Conservation (phyloP, 2,113 vertebrate genomes). For the Pedionomus torquatus region DNA sequence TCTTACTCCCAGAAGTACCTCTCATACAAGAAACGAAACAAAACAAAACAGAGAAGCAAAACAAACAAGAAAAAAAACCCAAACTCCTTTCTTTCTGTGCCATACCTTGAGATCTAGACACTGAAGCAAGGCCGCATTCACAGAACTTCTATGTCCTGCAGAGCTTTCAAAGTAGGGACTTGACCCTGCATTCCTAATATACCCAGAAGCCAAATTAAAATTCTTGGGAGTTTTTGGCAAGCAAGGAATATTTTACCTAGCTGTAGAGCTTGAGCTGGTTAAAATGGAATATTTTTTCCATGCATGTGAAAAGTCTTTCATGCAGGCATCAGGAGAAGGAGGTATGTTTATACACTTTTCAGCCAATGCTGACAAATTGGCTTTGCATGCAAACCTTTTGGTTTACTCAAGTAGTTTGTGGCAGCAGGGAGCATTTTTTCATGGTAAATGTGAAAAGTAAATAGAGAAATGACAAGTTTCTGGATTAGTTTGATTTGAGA, state of each 20-base stretch:
- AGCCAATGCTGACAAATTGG: neutral
- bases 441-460: slow-evolving; percentile 3
- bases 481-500: neutral
- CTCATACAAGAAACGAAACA: neutral
- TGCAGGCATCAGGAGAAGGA: neutral
- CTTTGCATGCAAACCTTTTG: neutral
- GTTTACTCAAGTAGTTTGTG: neutral
- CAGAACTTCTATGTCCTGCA: neutral
- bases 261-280: neutral
- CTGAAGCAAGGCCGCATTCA: neutral
- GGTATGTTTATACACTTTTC: neutral
- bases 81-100: neutral
- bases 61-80: neutral
- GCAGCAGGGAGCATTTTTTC: slow-evolving; percentile 18
- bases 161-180: neutral
- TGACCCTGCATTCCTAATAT: neutral
- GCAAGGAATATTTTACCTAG: neutral
- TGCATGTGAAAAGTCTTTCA: neutral
- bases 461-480: neutral
- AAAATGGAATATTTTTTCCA: neutral
- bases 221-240: neutral
- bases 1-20: neutral
- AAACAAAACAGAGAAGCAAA: neutral
- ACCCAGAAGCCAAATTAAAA: neutral
- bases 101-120: neutral